Percentiles rank a stretch among this genome's conserved stretches.
Conservation (phyloP, 2,888 invertebrate species). For the Callinectes sapidus region DNA sequence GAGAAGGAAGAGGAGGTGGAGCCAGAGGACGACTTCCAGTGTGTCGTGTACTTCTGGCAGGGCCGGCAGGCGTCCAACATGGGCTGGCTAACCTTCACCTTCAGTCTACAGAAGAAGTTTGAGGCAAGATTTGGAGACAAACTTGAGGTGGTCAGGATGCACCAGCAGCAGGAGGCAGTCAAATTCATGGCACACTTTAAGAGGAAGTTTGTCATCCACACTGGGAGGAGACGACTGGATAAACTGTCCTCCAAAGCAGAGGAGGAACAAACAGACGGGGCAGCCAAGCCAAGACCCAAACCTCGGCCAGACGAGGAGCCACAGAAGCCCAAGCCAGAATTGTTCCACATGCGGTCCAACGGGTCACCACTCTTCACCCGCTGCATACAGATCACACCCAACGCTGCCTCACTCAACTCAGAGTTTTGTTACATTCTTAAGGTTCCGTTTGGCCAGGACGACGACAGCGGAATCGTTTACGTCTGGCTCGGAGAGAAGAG, state of each 20-base stretch:
- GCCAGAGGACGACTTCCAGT: constrained; percentile 86
- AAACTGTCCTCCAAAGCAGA: constrained; percentile 45
- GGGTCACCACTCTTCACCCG: constrained; percentile 95
- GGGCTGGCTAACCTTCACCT: constrained; percentile 99
- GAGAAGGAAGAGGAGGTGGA: constrained; percentile 80
- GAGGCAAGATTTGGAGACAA: constrained; percentile 91
- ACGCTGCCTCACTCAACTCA: constrained; percentile 91
- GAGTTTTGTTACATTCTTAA: constrained; percentile 83
- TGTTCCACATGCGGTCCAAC: constrained; percentile 96
- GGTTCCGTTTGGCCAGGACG: constrained; percentile 89
- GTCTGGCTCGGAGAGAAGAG: constrained; percentile 94
- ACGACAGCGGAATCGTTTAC: constrained; percentile 92
- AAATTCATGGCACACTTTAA: constrained; percentile 99
- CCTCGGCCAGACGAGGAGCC: constrained; percentile 36
- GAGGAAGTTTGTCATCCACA: constrained; percentile 92
- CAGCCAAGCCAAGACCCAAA: constrained; percentile 73
- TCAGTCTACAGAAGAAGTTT: constrained; percentile 93
- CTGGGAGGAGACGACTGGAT: constrained; percentile 56
- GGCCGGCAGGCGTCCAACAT: constrained; percentile 93
- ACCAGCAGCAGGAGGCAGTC: constrained; percentile 98
- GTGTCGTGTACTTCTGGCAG: constrained; percentile 99
- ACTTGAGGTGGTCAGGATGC: constrained; percentile 94
- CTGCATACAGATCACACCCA: constrained; percentile 91
- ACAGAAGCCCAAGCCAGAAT: constrained; percentile 77
- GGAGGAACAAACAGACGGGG: constrained; percentile 53